Percentiles rank a stretch among this genome's conserved stretches.
Evolutionary conservation across 2,113 vertebrate species (phyloP).

Genomic region (Thunnus maccoyii): DNA sequence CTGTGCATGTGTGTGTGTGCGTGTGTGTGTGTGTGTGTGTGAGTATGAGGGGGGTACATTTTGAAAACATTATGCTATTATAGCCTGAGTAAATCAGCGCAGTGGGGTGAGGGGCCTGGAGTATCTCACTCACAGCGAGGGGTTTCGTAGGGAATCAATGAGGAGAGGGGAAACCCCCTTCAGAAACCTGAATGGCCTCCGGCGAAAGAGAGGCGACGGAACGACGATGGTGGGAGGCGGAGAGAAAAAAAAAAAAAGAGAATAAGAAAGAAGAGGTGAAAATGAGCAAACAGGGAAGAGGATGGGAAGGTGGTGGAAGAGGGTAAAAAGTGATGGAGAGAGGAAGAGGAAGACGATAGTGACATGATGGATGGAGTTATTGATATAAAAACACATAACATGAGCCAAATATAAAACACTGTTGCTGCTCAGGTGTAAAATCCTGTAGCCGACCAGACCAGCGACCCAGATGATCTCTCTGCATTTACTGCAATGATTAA

Average conservation of each 20-base stretch:
- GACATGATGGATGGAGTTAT: constrained; percentile 53
- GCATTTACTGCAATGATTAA: too few species aligned
- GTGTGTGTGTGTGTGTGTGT: not conserved
- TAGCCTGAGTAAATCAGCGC: constrained; percentile 48
- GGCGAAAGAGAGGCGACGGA: constrained; percentile 18
- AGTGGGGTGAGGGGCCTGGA: constrained; percentile 58
- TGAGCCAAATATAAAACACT: constrained; percentile 45
- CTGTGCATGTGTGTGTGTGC: not conserved
- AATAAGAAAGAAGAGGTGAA: not conserved
- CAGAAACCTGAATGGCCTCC: constrained; percentile 35
- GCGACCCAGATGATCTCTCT: constrained; percentile 2
- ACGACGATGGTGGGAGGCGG: not conserved
- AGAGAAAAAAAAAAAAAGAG: not conserved
- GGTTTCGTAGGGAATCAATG: constrained; percentile 56
- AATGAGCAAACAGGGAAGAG: constrained; percentile 4
- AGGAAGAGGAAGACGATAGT: constrained; percentile 22
- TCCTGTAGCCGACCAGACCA: constrained; percentile 22
- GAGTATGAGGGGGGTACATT: not conserved
- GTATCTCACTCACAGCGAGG: constrained; percentile 43
- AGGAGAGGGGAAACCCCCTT: constrained; percentile 40
- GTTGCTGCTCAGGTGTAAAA: constrained; percentile 17
- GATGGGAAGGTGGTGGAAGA: constrained; percentile 7
- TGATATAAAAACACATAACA: constrained; percentile 28
- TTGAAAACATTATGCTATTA: constrained; percentile 53
- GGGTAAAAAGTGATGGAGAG: constrained; percentile 1